Conservation (phyloP, 2,113 vertebrate species). For the Macquaria ambigua region DNA sequence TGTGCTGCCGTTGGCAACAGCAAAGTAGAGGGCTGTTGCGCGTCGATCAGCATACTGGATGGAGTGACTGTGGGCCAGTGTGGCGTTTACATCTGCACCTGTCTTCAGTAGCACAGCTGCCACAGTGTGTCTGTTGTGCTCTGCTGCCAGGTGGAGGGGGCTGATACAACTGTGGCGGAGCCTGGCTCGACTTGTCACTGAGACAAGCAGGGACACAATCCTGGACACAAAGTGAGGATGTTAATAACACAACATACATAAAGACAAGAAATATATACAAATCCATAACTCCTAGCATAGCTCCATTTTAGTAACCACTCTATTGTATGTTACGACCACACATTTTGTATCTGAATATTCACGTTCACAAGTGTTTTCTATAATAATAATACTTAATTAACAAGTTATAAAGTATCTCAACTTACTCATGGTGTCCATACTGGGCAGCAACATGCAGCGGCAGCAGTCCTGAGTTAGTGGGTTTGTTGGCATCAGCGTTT, state of each 20-base stretch:
- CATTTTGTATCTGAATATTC: neutral
- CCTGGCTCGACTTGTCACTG: conserved; percentile 90
- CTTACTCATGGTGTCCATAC: conserved; percentile 92
- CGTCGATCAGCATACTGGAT: conserved; percentile 90
- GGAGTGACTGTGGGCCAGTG: conserved; percentile 86
- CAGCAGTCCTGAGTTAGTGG: conserved; percentile 88
- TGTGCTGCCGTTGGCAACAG: conserved; percentile 88
- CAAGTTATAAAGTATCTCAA: neutral
- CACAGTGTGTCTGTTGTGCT: conserved; percentile 87
- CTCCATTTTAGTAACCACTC: neutral
- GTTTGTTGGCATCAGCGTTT: conserved; percentile 94
- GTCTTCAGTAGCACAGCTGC: conserved; percentile 90
- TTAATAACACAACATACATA: neutral
- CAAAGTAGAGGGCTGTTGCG: conserved; percentile 89
- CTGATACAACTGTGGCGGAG: conserved; percentile 92
- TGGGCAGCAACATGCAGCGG: conserved; percentile 93
- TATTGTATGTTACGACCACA: conserved; percentile 15
- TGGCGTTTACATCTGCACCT: conserved; percentile 91
- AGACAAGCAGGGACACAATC: conserved; percentile 91
- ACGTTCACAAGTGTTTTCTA: neutral
- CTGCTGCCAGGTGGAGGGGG: conserved; percentile 93
- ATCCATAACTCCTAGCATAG: neutral
- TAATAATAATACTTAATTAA: neutral
- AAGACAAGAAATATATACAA: neutral
- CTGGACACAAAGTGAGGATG: conserved; percentile 77